Evolutionary conservation across 2,888 invertebrate species (phyloP).

Genomic region (Lasioglossum marginatum): DNA sequence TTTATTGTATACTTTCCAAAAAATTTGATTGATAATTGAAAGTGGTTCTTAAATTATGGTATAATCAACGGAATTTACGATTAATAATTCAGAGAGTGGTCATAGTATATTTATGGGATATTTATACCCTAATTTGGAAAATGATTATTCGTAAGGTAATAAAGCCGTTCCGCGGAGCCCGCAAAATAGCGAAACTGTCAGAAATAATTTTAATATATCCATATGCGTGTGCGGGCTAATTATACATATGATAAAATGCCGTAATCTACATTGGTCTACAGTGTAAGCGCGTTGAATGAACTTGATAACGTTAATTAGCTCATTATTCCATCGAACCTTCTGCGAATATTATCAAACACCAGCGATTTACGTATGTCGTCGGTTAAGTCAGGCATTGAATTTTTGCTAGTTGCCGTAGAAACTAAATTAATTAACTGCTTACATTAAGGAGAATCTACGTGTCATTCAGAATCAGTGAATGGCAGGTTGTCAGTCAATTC

Average conservation of each 20-base stretch:
- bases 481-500: too few relatives aligned
- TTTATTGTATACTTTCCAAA: not conserved
- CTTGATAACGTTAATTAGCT: constrained; percentile 8
- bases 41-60: not conserved
- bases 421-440: not conserved
- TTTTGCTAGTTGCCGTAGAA: not conserved
- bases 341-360: not conserved
- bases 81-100: not conserved
- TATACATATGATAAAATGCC: not conserved
- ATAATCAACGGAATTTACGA: not conserved
- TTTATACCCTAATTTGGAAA: not conserved
- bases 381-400: not conserved
- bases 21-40: not conserved
- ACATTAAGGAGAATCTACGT: not conserved
- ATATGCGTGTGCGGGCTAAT: not conserved
- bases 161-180: not conserved
- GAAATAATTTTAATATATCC: not conserved
- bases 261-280: not conserved
- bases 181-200: not conserved
- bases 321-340: not conserved
- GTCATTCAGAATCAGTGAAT: too few relatives aligned
- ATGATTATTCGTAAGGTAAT: not conserved
- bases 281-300: not conserved
- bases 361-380: not conserved
- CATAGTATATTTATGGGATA: not conserved